These are phyloP conservation scores for Cephalophus harveyi DNA, from an alignment of 2,113 vertebrate species.

Conservation along the genomic window DNA sequence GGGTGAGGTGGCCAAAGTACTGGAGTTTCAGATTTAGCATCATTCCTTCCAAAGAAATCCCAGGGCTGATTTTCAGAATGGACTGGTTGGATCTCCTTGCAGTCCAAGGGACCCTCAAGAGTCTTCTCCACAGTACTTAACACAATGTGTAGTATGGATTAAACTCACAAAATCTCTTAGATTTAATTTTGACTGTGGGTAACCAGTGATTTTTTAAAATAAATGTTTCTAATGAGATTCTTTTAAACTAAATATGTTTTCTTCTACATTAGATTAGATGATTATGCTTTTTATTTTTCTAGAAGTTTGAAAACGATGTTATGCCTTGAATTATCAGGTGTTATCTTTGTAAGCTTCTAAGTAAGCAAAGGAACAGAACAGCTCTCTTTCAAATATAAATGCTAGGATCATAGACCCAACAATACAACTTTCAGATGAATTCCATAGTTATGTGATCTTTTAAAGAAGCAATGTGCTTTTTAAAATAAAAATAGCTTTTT, in stretches of 20 bases:
- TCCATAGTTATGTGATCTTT: not conserved
- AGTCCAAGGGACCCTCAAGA: too few relatives aligned
- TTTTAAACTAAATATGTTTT: not conserved
- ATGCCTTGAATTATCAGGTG: not conserved
- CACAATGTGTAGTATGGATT: not conserved
- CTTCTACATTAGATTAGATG: not conserved
- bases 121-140: not conserved
- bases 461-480: not conserved
- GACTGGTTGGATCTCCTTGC: too few relatives aligned
- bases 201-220: not conserved
- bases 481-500: not conserved
- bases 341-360: not conserved
- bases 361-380: not conserved
- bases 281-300: not conserved
- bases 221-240: not conserved
- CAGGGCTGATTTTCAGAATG: too few relatives aligned
- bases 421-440: not conserved
- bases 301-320: not conserved
- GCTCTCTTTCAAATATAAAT: not conserved
- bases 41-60: too few relatives aligned
- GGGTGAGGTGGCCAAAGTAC: too few relatives aligned
- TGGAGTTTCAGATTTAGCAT: too few relatives aligned
- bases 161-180: not conserved
- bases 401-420: not conserved
- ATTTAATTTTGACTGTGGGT: not conserved